Evolutionary conservation across 2,888 invertebrate species (phyloP).

Genomic region (Drosophila siamana): DNA sequence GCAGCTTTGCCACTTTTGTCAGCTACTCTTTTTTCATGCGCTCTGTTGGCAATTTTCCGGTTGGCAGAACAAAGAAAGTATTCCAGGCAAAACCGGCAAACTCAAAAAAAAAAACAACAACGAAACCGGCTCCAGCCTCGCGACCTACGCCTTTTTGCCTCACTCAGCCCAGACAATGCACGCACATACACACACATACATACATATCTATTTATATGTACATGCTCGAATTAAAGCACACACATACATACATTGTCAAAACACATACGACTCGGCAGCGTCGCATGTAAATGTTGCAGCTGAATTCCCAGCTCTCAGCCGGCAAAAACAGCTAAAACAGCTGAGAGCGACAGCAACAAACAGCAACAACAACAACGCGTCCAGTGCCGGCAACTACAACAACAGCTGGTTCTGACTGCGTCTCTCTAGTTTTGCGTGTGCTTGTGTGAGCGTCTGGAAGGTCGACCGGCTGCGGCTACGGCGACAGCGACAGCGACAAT

Average conservation of each 20-base stretch:
- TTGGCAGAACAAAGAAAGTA: slow-evolving; percentile 74
- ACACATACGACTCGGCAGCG: slow-evolving; percentile 2
- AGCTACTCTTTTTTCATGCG: slow-evolving; percentile 26
- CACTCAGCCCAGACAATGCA: slow-evolving; percentile 34
- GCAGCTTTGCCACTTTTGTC: slow-evolving; percentile 10
- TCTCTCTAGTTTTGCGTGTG: slow-evolving; percentile 25
- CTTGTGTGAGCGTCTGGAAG: slow-evolving; percentile 45
- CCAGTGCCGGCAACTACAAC: slow-evolving; percentile 68
- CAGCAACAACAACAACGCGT: slow-evolving; percentile 18
- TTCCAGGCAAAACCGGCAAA: slow-evolving; percentile 47
- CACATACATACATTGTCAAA: slow-evolving; percentile 15
- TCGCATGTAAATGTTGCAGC: slow-evolving; percentile 68
- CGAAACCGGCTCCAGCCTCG: slow-evolving; percentile 69
- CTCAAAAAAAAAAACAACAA: slow-evolving; percentile 24
- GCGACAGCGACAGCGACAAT: slow-evolving; percentile 48
- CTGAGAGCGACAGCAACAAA: slow-evolving; percentile 61
- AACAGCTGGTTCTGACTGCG: slow-evolving; percentile 62
- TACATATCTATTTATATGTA: not conserved
- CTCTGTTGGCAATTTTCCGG: slow-evolving; percentile 57
- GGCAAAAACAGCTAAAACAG: slow-evolving; percentile 66
- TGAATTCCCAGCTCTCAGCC: slow-evolving; percentile 67
- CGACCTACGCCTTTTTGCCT: slow-evolving; percentile 42
- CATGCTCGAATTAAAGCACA: slow-evolving; percentile 20
- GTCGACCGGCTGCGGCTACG: slow-evolving; percentile 48
- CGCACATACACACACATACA: slow-evolving; percentile 1